Conservation (phyloP, 2,797 vertebrate species). For the Acrossocheilus wenchowensis region DNA sequence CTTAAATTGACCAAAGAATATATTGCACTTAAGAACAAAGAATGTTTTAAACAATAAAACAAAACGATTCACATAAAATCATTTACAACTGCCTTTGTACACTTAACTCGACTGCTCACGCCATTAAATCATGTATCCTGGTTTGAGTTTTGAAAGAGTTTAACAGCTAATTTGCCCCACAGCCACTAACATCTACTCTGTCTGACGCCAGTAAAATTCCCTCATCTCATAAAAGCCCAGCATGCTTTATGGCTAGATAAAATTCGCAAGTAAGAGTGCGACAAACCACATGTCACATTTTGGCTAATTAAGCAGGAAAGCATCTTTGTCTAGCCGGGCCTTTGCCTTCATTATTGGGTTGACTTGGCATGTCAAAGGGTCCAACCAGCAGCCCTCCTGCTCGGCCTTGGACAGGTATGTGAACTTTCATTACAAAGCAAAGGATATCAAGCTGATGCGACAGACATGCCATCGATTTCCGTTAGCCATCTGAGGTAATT, state of each 20-base stretch:
- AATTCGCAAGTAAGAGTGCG: conserved; percentile 60
- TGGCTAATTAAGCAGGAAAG: conserved; percentile 56
- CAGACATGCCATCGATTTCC: conserved; percentile 71
- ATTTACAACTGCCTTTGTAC: neutral
- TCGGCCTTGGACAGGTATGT: conserved; percentile 63
- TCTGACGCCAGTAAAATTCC: conserved; percentile 52
- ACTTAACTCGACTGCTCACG: conserved; percentile 5
- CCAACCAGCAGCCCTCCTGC: conserved; percentile 15
- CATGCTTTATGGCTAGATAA: conserved; percentile 56
- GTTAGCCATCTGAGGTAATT: conserved; percentile 77
- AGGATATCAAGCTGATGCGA: conserved; percentile 63
- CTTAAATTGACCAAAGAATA: neutral
- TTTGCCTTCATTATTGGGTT: neutral
- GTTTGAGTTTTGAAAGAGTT: conserved; percentile 41
- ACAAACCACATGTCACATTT: conserved; percentile 54
- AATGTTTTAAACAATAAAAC: neutral
- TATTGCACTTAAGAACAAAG: neutral
- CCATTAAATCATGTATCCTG: conserved; percentile 25
- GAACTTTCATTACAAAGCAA: conserved; percentile 66
- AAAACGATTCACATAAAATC: neutral
- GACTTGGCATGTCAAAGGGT: conserved; percentile 36
- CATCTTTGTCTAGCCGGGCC: conserved; percentile 41
- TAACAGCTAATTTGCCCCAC: conserved; percentile 51
- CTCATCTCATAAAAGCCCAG: conserved; percentile 56
- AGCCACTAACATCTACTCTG: conserved; percentile 55